phyloP scores from a whole-genome alignment of 1,140 invertebrate species.

The Drosophila sturtevanti region DNA sequence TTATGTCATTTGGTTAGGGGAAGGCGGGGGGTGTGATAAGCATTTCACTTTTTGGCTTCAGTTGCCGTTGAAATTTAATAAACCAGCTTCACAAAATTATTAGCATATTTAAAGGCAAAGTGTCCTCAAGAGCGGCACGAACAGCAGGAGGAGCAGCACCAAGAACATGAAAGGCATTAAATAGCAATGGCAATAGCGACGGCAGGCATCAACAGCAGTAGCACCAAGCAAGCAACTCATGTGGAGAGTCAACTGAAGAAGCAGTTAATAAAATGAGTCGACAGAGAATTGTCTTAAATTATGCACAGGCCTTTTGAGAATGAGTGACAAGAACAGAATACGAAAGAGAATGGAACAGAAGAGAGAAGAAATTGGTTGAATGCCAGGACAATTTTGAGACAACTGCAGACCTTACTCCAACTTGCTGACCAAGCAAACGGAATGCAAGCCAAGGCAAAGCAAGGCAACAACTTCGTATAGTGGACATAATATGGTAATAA shows the following conservation, averaged over 20 bases:
- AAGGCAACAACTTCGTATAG: slow-evolving; percentile 18
- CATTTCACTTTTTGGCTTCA: slow-evolving; percentile 44
- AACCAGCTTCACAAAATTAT: slow-evolving; percentile 68
- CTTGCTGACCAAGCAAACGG: slow-evolving; percentile 25
- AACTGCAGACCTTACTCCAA: not conserved
- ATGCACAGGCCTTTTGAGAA: slow-evolving; percentile 25
- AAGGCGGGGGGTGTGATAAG: slow-evolving; percentile 28
- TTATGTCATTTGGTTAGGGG: slow-evolving; percentile 66
- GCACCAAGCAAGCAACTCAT: slow-evolving; percentile 48
- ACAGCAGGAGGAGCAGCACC: slow-evolving; percentile 1
- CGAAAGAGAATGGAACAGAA: not conserved
- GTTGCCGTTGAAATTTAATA: slow-evolving; percentile 78
- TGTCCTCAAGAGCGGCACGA: slow-evolving; percentile 31
- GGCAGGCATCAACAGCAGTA: slow-evolving; percentile 7
- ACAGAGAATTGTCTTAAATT: slow-evolving; percentile 59
- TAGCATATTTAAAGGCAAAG: slow-evolving; percentile 68
- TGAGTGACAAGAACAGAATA: not conserved
- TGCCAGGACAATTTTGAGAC: slow-evolving; percentile 9
- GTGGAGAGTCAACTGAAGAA: slow-evolving; percentile 32
- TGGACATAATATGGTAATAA: slow-evolving; percentile 40
- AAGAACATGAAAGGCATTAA: slow-evolving; percentile 51
- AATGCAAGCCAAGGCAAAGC: slow-evolving; percentile 18
- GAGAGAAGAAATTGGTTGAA: not conserved
- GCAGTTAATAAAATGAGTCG: slow-evolving; percentile 50
- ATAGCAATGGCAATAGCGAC: slow-evolving; percentile 11